Evolutionary conservation across 2,113 vertebrate genomes (phyloP).

Genomic region (Numida meleagris): DNA sequence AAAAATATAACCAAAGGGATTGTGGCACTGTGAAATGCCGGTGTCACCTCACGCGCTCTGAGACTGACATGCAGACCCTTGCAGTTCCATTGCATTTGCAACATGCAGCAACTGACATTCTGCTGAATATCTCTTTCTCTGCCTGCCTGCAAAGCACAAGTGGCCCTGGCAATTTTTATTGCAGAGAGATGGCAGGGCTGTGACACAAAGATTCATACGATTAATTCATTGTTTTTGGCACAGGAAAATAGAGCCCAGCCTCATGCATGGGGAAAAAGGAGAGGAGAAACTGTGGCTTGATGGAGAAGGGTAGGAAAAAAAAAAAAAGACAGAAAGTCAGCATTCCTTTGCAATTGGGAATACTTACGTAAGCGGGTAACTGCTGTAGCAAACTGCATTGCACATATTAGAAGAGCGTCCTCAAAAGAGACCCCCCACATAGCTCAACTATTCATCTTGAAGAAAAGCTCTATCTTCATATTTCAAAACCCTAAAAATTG

Average conservation of each 20-base stretch:
- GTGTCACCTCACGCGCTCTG: background rate
- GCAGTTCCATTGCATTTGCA: background rate
- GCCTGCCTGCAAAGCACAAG: background rate
- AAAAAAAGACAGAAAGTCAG: background rate
- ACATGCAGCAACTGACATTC: background rate
- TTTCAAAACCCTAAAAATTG: background rate
- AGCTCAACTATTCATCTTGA: background rate
- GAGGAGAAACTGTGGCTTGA: background rate
- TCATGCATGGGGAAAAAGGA: background rate
- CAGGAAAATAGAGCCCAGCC: background rate
- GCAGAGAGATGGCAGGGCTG: background rate
- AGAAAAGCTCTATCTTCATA: background rate
- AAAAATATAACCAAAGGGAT: background rate
- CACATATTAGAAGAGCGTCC: background rate
- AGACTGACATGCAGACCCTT: background rate
- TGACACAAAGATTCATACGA: background rate
- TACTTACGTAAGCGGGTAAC: background rate
- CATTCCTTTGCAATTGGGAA: too few relatives aligned
- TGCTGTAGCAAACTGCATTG: rapidly evolving
- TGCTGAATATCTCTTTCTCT: background rate
- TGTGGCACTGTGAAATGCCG: background rate
- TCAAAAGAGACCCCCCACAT: background rate
- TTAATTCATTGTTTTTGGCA: background rate
- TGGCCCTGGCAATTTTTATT: background rate
- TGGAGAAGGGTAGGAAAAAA: background rate